Conservation (phyloP, 2,797 vertebrate species). For the Myotis vivesi region DNA sequence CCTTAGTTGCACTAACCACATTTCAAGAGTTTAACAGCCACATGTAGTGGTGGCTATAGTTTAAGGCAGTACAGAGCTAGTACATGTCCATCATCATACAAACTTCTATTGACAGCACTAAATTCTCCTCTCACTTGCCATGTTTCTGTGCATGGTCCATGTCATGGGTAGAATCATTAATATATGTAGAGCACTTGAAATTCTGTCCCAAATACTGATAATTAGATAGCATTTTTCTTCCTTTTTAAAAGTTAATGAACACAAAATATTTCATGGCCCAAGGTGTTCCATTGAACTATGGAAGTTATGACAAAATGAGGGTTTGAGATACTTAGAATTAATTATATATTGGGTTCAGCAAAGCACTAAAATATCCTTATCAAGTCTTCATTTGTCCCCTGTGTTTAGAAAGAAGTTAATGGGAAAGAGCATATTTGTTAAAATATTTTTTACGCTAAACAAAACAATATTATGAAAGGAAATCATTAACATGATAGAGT, state of each 20-base stretch:
- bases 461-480: slow-evolving; percentile 59
- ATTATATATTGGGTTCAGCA: slow-evolving; percentile 14
- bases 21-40: background rate
- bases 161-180: background rate
- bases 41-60: too few species aligned
- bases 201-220: background rate
- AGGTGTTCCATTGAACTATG: slow-evolving; percentile 44
- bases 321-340: background rate
- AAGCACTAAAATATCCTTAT: slow-evolving; percentile 52
- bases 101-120: background rate
- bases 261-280: slow-evolving; percentile 24
- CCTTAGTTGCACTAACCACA: background rate
- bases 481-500: slow-evolving; percentile 45
- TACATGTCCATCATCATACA: background rate
- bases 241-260: slow-evolving; percentile 53
- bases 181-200: background rate
- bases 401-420: slow-evolving; percentile 53
- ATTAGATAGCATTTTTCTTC: slow-evolving; percentile 1
- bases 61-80: background rate
- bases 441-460: slow-evolving; percentile 18
- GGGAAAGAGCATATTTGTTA: background rate
- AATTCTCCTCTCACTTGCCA: background rate
- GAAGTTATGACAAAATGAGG: slow-evolving; percentile 23
- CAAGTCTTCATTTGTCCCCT: slow-evolving; percentile 49
- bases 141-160: background rate